A percentile compares a stretch with the other conserved stretches of the same genome.
Evolutionary conservation across 37 sponge, comb jelly and placozoan species (phyloP).

Genomic region (Ianthella basta): DNA sequence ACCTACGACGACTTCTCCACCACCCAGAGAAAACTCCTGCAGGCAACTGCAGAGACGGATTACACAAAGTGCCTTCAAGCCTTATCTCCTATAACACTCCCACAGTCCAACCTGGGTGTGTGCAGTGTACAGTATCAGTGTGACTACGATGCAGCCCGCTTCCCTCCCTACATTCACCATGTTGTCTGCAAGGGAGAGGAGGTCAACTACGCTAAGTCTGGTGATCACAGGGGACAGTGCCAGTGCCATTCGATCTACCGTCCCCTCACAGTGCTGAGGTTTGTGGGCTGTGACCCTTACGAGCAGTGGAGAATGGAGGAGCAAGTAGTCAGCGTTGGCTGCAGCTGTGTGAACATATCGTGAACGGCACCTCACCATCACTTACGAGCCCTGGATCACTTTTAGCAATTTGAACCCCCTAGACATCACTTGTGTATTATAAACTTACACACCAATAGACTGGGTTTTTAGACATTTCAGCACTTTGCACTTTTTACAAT

Average conservation of each 20-base stretch:
- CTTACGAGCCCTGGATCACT: too few relatives aligned
- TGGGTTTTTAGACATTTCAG: too few relatives aligned
- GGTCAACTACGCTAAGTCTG: not conserved
- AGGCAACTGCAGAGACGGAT: not conserved
- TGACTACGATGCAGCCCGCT: slow-evolving; percentile 55
- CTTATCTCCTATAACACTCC: not conserved
- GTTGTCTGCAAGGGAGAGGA: slow-evolving; percentile 25
- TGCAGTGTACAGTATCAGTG: slow-evolving; percentile 52
- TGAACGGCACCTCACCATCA: not conserved
- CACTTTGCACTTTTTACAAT: too few relatives aligned
- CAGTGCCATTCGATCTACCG: not conserved
- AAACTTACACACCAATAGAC: too few relatives aligned
- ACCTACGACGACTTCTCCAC: not conserved
- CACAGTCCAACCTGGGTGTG: not conserved
- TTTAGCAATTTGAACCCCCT: too few relatives aligned
- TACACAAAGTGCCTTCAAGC: not conserved
- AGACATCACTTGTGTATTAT: too few relatives aligned
- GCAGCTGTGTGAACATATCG: not conserved
- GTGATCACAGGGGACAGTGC: not conserved
- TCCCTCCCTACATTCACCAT: slow-evolving; percentile 64
- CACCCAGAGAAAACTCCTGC: not conserved
- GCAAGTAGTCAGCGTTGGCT: not conserved
- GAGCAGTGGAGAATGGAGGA: slow-evolving; percentile 9
- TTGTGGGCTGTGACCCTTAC: not conserved
- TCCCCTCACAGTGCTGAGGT: not conserved